phyloP scores from a whole-genome alignment of 2,888 invertebrate species.

The Tortricodes alternella region DNA sequence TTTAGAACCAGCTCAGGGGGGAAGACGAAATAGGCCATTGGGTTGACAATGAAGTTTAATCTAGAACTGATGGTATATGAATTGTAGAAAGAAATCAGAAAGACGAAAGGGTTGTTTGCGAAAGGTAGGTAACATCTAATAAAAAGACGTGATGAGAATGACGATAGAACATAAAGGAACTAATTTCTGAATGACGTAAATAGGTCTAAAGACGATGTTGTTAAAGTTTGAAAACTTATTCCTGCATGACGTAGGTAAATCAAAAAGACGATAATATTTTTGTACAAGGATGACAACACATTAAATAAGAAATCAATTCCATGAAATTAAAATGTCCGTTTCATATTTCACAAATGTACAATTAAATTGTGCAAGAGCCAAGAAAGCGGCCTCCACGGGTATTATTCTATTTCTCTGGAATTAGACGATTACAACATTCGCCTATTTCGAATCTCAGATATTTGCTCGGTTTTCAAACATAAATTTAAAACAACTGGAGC shows the following conservation, averaged over 20 bases:
- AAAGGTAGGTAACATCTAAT: not conserved
- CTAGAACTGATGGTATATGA: not conserved
- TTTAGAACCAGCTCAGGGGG: slow-evolving; percentile 62
- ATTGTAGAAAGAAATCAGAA: not conserved
- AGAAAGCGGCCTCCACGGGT: slow-evolving; percentile 54
- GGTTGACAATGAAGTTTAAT: slow-evolving; percentile 36
- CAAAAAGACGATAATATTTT: slow-evolving; percentile 17
- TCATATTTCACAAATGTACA: slow-evolving; percentile 47
- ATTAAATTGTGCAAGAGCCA: slow-evolving; percentile 40
- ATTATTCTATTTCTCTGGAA: slow-evolving; percentile 69
- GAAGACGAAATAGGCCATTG: slow-evolving; percentile 66
- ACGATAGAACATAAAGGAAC: not conserved
- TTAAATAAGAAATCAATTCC: slow-evolving; percentile 28
- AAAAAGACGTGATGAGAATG: not conserved
- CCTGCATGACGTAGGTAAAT: too few relatives aligned
- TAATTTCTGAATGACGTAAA: not conserved
- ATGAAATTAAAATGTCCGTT: slow-evolving; percentile 43
- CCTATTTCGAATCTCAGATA: slow-evolving; percentile 60
- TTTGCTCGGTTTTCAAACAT: slow-evolving; percentile 64
- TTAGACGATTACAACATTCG: slow-evolving; percentile 71
- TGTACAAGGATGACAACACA: slow-evolving; percentile 6
- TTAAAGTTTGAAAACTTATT: too few relatives aligned
- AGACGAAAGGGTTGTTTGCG: not conserved
- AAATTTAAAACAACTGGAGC: slow-evolving; percentile 52
- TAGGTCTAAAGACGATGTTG: not conserved